Evolutionary conservation across 1,140 invertebrate genomes (phyloP).

Genomic region (Metaphire vulgaris): DNA sequence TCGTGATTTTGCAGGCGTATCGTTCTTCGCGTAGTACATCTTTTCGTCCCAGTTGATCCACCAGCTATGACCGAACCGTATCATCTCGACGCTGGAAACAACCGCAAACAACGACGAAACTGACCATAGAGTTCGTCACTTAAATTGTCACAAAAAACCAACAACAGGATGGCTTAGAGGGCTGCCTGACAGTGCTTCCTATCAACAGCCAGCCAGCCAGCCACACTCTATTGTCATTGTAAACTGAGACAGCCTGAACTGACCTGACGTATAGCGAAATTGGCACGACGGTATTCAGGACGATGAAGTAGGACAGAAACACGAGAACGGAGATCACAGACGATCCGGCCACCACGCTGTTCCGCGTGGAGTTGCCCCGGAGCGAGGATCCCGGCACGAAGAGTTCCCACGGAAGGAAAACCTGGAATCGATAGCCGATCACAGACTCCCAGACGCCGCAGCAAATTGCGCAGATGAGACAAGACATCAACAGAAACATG

Average conservation of each 20-base stretch:
- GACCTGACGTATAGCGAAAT: slow-evolving; percentile 98
- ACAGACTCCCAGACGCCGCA: slow-evolving; percentile 93
- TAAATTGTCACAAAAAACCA: neutral
- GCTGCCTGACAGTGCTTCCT: neutral
- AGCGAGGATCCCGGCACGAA: slow-evolving; percentile 64
- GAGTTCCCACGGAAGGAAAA: slow-evolving; percentile 89
- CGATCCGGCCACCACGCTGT: slow-evolving; percentile 47
- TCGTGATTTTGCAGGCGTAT: slow-evolving; percentile 80
- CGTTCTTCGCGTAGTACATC: slow-evolving; percentile 70
- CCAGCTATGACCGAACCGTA: slow-evolving; percentile 93
- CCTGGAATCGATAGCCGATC: slow-evolving; percentile 70
- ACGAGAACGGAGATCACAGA: slow-evolving; percentile 89
- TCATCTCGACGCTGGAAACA: slow-evolving; percentile 71
- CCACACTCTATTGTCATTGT: too few relatives aligned
- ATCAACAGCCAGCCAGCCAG: neutral
- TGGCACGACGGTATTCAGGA: slow-evolving; percentile 98
- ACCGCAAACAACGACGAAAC: slow-evolving; percentile 11
- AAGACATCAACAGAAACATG: slow-evolving; percentile 93
- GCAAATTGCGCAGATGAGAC: slow-evolving; percentile 91
- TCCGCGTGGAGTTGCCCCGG: slow-evolving; percentile 25
- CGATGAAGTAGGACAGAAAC: slow-evolving; percentile 99
- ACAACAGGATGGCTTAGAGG: neutral
- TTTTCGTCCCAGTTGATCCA: slow-evolving; percentile 85
- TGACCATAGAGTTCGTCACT: neutral
- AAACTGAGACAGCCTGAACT: too few relatives aligned